phyloP scores from a whole-genome alignment of 2,888 invertebrate genomes.

The Petrophora chlorosata region DNA sequence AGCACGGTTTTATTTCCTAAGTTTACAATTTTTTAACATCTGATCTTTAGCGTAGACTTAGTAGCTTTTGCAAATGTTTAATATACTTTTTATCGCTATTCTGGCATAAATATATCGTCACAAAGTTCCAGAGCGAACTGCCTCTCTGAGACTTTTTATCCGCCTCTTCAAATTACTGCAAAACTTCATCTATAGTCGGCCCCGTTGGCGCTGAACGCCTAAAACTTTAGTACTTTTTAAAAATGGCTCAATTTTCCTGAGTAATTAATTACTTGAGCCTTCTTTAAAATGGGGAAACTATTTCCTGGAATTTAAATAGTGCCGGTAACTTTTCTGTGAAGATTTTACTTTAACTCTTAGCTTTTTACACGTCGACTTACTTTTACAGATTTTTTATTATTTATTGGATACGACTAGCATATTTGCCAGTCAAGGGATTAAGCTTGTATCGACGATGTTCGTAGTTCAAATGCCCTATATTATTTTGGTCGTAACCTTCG shows the following conservation, averaged over 20 bases:
- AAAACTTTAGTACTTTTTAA: slow-evolving; percentile 36
- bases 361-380: no score
- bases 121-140: slow-evolving; percentile 35
- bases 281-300: slow-evolving; percentile 9
- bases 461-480: no score
- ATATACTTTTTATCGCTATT: slow-evolving; percentile 9
- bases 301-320: slow-evolving; percentile 3
- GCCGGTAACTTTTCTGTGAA: no score
- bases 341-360: no score
- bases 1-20: no score
- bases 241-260: slow-evolving; percentile 38
- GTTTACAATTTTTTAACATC: no score
- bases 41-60: no score
- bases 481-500: no score
- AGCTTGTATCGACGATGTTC: no score
- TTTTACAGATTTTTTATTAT: no score
- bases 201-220: slow-evolving; percentile 30
- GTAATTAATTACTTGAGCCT: slow-evolving; percentile 28
- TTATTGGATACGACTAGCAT: no score
- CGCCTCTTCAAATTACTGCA: slow-evolving; percentile 44
- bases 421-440: no score
- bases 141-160: slow-evolving; percentile 43
- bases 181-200: slow-evolving; percentile 40
- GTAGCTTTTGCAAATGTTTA: background rate
- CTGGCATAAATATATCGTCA: slow-evolving; percentile 26